Evolutionary conservation across 1,140 invertebrate species (phyloP).

Genomic region (Sarcophaga bullata): DNA sequence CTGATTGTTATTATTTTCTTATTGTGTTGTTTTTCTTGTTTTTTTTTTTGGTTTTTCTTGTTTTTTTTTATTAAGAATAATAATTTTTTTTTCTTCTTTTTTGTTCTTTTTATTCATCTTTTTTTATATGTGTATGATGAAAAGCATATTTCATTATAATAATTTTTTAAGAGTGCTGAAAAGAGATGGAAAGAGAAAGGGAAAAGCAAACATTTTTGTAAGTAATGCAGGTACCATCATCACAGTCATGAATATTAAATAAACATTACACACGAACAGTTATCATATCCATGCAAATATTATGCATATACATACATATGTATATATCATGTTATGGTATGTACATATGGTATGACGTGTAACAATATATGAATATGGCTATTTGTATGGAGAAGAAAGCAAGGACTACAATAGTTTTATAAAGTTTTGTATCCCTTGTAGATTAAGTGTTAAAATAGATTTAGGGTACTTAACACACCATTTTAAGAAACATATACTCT

Average conservation of each 20-base stretch:
- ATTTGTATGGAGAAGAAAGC: not conserved
- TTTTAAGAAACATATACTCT: not conserved
- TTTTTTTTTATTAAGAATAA: not conserved
- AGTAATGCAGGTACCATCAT: too few relatives aligned
- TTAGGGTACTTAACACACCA: conserved; percentile 35
- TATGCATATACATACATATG: not conserved
- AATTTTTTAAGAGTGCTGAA: conserved; percentile 29
- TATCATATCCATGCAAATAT: not conserved
- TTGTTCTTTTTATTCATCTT: not conserved
- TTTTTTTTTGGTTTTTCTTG: not conserved
- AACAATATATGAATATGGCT: not conserved
- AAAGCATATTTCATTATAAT: conserved; percentile 40
- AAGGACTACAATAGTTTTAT: not conserved
- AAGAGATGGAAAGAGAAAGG: not conserved
- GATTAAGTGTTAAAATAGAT: conserved; percentile 22
- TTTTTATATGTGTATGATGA: conserved; percentile 8
- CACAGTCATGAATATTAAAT: not conserved
- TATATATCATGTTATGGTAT: not conserved
- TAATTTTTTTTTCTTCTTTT: not conserved
- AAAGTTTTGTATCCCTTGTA: not conserved
- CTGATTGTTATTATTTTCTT: conserved; percentile 31
- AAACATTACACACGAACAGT: not conserved
- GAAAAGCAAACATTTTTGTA: not conserved
- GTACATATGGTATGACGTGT: not conserved
- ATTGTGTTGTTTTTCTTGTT: conserved; percentile 4